Evolutionary conservation across 2,888 invertebrate genomes (phyloP).

Genomic region (Lithophane leautieri): DNA sequence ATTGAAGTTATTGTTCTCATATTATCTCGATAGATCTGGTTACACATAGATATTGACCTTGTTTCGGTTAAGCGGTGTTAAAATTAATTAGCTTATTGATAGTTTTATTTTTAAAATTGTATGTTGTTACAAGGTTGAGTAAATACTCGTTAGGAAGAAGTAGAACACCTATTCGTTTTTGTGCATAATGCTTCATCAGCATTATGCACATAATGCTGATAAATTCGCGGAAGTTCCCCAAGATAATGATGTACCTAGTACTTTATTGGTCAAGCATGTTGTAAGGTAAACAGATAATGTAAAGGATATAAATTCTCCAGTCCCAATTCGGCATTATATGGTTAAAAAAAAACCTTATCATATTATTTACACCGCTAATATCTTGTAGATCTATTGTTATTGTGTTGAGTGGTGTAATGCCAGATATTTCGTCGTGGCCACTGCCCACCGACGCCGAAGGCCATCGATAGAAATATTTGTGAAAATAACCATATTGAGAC

Average conservation of each 20-base stretch:
- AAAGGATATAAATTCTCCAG: not conserved
- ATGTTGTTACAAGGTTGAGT: no score
- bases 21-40: slow-evolving; percentile 45
- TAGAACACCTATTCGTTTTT: no score
- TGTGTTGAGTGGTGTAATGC: slow-evolving; percentile 43
- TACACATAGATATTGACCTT: slow-evolving; percentile 55
- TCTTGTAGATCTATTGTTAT: slow-evolving; percentile 38
- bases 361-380: not conserved
- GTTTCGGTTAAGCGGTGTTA: slow-evolving; percentile 44
- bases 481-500: slow-evolving; percentile 52
- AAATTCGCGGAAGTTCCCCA: no score
- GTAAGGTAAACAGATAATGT: not conserved
- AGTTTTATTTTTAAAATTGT: slow-evolving; percentile 3
- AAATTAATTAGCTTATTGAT: slow-evolving; percentile 12
- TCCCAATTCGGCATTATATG: not conserved
- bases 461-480: slow-evolving; percentile 55
- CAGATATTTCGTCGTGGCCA: slow-evolving; percentile 62
- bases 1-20: slow-evolving; percentile 50
- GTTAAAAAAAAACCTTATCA: no score
- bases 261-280: not conserved
- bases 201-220: no score
- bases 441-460: slow-evolving; percentile 51
- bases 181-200: no score
- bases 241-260: no score
- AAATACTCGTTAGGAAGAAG: no score